Conservation (phyloP, 2,113 vertebrate genomes). For the Campylomormyrus tamandua region DNA sequence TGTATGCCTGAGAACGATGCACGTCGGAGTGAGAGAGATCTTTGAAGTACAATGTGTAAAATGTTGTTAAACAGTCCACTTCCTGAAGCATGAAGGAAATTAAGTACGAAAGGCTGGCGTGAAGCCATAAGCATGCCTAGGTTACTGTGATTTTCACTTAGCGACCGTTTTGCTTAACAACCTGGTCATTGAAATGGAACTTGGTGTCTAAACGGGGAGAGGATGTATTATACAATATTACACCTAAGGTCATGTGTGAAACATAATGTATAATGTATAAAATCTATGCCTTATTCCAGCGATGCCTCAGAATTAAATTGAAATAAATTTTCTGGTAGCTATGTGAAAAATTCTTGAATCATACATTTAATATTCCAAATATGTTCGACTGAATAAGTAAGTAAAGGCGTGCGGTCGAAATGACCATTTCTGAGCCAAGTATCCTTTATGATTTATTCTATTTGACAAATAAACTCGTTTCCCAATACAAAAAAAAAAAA, state of each 20-base stretch:
- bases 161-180: background rate
- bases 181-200: background rate
- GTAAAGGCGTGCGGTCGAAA: background rate
- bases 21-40: background rate
- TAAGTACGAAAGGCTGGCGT: background rate
- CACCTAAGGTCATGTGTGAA: background rate
- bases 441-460: background rate
- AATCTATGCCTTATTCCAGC: background rate
- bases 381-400: background rate
- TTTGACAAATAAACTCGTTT: background rate
- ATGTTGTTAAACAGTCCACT: background rate
- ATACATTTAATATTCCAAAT: background rate
- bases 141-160: background rate
- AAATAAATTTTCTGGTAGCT: background rate
- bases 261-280: background rate
- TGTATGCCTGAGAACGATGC: background rate
- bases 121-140: background rate
- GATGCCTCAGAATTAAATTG: background rate
- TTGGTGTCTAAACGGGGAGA: background rate
- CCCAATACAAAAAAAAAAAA: constrained; percentile 25
- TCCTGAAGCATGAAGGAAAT: background rate
- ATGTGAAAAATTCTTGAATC: background rate
- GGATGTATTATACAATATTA: background rate
- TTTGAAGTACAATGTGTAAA: background rate
- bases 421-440: background rate